Percentiles rank a stretch among this genome's conserved stretches.
Evolutionary conservation across 2,113 vertebrate species (phyloP).

Genomic region (Ovis canadensis): DNA sequence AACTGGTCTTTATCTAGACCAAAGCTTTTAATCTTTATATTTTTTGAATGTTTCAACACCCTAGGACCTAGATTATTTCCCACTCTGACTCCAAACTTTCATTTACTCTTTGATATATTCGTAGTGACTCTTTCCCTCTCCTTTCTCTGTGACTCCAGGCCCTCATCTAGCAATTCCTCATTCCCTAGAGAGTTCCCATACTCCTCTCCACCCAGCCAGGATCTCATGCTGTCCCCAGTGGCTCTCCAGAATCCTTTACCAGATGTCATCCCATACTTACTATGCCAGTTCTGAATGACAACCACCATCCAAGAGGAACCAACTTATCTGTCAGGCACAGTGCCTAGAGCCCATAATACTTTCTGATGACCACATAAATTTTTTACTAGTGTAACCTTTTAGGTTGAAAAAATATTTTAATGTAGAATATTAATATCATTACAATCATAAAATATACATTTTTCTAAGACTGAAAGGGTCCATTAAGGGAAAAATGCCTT

Average conservation of each 20-base stretch:
- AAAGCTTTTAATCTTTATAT: neutral
- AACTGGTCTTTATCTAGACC: neutral
- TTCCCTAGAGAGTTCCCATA: neutral
- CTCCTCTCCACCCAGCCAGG: neutral
- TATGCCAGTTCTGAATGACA: neutral
- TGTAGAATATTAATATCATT: neutral
- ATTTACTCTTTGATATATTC: neutral
- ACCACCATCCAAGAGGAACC: neutral
- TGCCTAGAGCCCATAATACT: neutral
- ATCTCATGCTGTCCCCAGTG: rapidly evolving
- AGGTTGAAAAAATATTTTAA: neutral
- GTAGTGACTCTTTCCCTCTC: neutral
- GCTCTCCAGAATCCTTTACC: neutral
- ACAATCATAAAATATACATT: neutral
- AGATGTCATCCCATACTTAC: too few relatives aligned
- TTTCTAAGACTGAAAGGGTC: neutral
- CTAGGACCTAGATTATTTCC: neutral
- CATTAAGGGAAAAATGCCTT: neutral
- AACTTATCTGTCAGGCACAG: neutral
- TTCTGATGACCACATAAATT: neutral
- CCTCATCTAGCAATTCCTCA: neutral
- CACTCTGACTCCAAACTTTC: neutral
- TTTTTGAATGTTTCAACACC: neutral
- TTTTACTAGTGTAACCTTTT: neutral
- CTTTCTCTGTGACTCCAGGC: neutral